Evolutionary conservation across 2,888 invertebrate species (phyloP), one percentile per base, ranked within the genome.

Genomic region (Allacma fusca): DNA sequence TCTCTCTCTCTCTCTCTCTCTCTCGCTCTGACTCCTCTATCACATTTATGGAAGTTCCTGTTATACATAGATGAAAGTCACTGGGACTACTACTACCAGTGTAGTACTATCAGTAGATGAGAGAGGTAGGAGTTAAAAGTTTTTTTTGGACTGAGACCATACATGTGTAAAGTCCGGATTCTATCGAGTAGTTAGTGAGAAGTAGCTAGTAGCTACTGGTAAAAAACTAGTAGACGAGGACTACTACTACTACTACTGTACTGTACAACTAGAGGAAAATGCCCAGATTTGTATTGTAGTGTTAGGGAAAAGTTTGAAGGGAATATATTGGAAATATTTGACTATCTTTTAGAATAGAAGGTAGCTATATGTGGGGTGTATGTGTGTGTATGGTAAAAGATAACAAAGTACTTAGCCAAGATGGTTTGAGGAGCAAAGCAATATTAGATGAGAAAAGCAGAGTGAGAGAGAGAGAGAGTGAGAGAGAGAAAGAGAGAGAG

Each of bases 351-450:
- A 19, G 50, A 50, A 50, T 5, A n/a, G 50, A 16, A 12, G 5
- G 19, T 50, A 50, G 2, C 50, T 50, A 50, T 50, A 13, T 50
- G 16, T 50, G n/a, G 19, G 4, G 50, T 50, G n/a, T 50, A 16
- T 29, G n/a, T 59, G 24, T 71, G 44, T 62, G 68, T 72, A 75
- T 67, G 69, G 78, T 78, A 80, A 80, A 80, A 62, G 76, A 80
- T 80, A 80, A 75, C 75, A 80, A 76, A 78, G 75, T 78, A 80
- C 72, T 78, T 78, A 78, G 28, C 64, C 69, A 77, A 77, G 75
- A 75, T 75, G 75, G 75, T 75, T 65, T 67, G 62, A 59, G 62
- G 62, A 57, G 50, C 50, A 50, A 23, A 68, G 72, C 72, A 72
- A 72, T 72, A 69, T 78, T 71, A 70, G 71, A 69, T 50, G 50